Evolutionary conservation across 2,888 invertebrate genomes (phyloP).

Genomic region (Drosophila monieri): DNA sequence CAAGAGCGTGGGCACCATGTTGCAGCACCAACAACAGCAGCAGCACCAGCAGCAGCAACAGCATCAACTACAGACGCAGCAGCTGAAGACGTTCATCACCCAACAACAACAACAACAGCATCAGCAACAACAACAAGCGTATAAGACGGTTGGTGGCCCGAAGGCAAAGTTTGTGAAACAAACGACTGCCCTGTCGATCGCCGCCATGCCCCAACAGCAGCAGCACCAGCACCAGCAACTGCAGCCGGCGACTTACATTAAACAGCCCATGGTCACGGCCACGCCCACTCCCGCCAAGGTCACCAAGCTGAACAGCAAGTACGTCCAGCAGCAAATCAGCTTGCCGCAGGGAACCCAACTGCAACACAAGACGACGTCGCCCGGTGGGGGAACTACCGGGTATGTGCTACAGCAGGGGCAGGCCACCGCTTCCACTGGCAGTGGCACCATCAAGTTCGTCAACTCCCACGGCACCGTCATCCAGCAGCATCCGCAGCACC

Average conservation of each 20-base stretch:
- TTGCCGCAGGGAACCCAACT: conserved; percentile 80
- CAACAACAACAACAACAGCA: conserved; percentile 65
- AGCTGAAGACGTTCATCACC: conserved; percentile 67
- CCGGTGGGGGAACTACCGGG: conserved; percentile 24
- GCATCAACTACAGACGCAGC: conserved; percentile 66
- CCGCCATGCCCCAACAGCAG: conserved; percentile 52
- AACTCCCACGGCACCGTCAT: conserved; percentile 84
- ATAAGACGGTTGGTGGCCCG: conserved; percentile 46
- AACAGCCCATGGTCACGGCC: conserved; percentile 50
- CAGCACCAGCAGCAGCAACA: conserved; percentile 59
- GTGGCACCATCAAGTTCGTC: conserved; percentile 82
- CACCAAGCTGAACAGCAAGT: conserved; percentile 74
- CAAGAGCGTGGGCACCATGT: conserved; percentile 69
- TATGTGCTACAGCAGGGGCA: conserved; percentile 62
- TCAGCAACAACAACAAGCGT: conserved; percentile 66
- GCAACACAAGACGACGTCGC: conserved; percentile 73
- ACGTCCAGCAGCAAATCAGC: conserved; percentile 77
- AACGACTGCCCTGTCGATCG: conserved; percentile 58
- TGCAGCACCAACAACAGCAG: conserved; percentile 74
- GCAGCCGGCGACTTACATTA: conserved; percentile 44
- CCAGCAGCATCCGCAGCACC: conserved; percentile 76
- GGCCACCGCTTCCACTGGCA: conserved; percentile 38
- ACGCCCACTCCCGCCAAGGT: conserved; percentile 65
- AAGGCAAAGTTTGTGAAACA: conserved; percentile 82
- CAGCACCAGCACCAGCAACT: conserved; percentile 70